Evolutionary conservation across 2,113 vertebrate species (phyloP).

Genomic region (Sylvilagus bachmani): DNA sequence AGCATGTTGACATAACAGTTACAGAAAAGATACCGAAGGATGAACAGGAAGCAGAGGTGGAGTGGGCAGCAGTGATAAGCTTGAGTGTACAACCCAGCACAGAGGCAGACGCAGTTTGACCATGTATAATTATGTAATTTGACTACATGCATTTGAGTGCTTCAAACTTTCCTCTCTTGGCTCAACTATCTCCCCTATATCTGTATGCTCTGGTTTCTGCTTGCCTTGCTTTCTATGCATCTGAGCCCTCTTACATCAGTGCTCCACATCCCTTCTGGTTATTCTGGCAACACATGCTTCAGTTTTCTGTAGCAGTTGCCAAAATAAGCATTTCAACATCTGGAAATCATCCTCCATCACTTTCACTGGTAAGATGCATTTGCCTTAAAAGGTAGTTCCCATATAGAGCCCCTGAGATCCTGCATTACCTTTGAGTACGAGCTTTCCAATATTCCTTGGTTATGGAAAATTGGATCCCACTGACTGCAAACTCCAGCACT

Average conservation of each 20-base stretch:
- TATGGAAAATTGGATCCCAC: constrained; percentile 61
- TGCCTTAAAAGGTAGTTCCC: constrained; percentile 74
- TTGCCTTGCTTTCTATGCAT: constrained; percentile 56
- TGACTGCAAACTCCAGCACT: constrained; percentile 46
- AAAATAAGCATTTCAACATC: constrained; percentile 87
- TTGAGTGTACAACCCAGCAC: too few relatives aligned
- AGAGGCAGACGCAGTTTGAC: background rate
- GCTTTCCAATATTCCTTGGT: constrained; percentile 50
- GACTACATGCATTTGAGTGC: background rate
- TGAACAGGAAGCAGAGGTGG: background rate
- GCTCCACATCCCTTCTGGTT: constrained; percentile 78
- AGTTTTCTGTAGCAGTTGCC: constrained; percentile 81
- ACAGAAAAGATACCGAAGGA: background rate
- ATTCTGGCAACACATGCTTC: constrained; percentile 80
- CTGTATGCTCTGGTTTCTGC: constrained; percentile 77
- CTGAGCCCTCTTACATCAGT: constrained; percentile 69
- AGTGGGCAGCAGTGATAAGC: background rate
- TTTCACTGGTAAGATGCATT: constrained; percentile 76
- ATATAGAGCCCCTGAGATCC: constrained; percentile 63
- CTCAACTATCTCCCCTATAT: constrained; percentile 8
- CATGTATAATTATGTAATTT: background rate
- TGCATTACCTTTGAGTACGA: constrained; percentile 53
- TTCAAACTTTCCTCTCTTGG: background rate
- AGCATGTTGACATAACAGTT: background rate
- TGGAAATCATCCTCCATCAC: constrained; percentile 86